Percentiles rank a stretch among this genome's conserved stretches.
Conservation (phyloP, 1,140 invertebrate genomes). For the Coenobita brevimanus region DNA sequence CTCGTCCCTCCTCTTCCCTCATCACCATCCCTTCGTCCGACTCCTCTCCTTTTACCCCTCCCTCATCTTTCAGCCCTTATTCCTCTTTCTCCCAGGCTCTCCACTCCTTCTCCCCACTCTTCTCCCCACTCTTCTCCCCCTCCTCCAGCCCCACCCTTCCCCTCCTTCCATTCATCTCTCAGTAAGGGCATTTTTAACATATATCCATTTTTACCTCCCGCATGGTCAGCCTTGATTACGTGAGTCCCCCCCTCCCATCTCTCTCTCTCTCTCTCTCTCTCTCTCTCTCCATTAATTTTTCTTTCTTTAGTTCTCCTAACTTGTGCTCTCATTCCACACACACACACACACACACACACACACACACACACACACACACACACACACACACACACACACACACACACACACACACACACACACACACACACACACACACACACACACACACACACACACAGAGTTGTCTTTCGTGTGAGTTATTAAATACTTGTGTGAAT, state of each 20-base stretch:
- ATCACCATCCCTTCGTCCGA: not conserved
- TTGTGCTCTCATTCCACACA: no score
- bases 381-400: no score
- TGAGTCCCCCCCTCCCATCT: not conserved
- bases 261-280: no score
- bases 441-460: no score
- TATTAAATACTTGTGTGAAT: no score
- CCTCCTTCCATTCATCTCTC: not conserved
- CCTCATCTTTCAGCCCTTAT: not conserved
- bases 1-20: not conserved
- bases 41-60: not conserved
- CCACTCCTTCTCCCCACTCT: not conserved
- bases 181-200: not conserved
- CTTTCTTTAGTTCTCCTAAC: no score
- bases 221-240: conserved; percentile 1
- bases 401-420: no score
- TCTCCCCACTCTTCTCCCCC: not conserved
- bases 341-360: no score
- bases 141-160: not conserved
- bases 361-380: no score
- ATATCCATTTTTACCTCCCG: not conserved
- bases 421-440: no score
- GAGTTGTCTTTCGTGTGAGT: no score
- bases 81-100: not conserved
- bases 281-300: no score